phyloP scores from a whole-genome alignment of 2,888 invertebrate species.

The Parapristionchus giblindavisi region DNA sequence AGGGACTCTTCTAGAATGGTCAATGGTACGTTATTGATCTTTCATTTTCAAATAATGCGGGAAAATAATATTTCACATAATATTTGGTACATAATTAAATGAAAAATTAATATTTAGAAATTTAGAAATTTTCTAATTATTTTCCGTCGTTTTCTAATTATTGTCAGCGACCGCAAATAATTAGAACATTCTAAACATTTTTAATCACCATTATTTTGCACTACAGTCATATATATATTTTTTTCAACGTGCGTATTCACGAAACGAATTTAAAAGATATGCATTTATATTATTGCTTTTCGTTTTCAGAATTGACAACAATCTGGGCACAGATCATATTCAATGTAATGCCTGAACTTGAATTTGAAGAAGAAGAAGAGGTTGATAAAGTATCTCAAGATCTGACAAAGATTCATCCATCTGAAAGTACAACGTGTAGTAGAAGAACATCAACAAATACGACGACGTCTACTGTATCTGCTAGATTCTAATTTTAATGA shows the following conservation, averaged over 20 bases:
- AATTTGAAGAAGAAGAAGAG: slow-evolving; percentile 54
- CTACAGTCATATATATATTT: too few relatives aligned
- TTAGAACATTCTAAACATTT: not conserved
- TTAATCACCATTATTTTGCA: not conserved
- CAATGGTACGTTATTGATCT: slow-evolving; percentile 45
- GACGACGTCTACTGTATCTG: too few relatives aligned
- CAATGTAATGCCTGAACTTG: slow-evolving; percentile 54
- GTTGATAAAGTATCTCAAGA: not conserved
- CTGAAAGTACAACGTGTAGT: too few relatives aligned
- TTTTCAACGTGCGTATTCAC: too few relatives aligned
- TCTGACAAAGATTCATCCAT: too few relatives aligned
- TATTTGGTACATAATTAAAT: too few relatives aligned
- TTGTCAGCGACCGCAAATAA: not conserved
- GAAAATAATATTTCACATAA: too few relatives aligned
- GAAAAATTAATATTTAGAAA: too few relatives aligned
- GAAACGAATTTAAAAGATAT: too few relatives aligned
- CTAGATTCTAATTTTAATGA: too few relatives aligned
- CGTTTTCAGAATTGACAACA: slow-evolving; percentile 44
- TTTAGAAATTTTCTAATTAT: not conserved
- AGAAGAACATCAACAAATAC: too few relatives aligned
- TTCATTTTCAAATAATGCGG: too few relatives aligned
- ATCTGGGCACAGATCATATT: slow-evolving; percentile 55
- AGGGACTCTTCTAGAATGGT: slow-evolving; percentile 26
- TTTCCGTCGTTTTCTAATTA: not conserved
- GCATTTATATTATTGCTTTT: slow-evolving; percentile 7